Evolutionary conservation across 2,797 vertebrate species (phyloP).

Genomic region (Sarcoramphus papa): DNA sequence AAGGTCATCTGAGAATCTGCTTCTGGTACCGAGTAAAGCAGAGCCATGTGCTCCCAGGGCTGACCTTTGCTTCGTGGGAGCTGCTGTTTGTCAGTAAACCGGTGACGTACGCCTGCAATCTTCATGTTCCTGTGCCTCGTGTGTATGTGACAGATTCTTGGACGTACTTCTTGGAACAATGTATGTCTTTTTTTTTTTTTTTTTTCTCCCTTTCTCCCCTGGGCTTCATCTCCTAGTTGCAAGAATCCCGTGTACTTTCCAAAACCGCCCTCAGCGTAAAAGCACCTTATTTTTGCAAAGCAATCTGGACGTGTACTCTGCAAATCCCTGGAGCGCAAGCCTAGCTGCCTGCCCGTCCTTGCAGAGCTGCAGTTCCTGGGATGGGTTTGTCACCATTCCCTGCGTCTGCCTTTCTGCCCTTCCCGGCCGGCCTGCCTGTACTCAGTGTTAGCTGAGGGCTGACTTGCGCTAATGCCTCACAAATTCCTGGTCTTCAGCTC

Average conservation of each 20-base stretch:
- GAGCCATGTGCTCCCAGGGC: not conserved
- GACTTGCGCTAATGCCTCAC: fast-evolving
- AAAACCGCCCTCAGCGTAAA: not conserved
- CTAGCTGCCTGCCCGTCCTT: conserved; percentile 6
- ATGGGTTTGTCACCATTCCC: not conserved
- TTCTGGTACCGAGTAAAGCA: not conserved
- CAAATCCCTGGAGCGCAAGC: not conserved
- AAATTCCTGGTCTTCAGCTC: not conserved
- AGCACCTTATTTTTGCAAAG: conserved; percentile 6
- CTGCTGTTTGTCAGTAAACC: not conserved
- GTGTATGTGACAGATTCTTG: not conserved
- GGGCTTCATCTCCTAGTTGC: conserved; percentile 17
- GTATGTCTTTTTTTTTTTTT: not conserved
- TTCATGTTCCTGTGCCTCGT: not conserved
- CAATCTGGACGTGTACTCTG: not conserved
- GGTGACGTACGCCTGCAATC: fast-evolving
- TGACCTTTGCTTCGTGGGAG: not conserved
- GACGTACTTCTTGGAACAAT: not conserved
- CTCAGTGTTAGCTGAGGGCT: not conserved
- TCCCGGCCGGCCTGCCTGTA: not conserved
- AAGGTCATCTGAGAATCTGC: not conserved
- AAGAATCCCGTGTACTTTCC: conserved; percentile 23
- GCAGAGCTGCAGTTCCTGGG: not conserved
- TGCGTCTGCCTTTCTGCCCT: not conserved
- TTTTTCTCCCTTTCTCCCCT: not conserved